Base-by-base conservation (phyloP, 92 coral and sea anemone species). In the Palythoa caribaeorum region DNA sequence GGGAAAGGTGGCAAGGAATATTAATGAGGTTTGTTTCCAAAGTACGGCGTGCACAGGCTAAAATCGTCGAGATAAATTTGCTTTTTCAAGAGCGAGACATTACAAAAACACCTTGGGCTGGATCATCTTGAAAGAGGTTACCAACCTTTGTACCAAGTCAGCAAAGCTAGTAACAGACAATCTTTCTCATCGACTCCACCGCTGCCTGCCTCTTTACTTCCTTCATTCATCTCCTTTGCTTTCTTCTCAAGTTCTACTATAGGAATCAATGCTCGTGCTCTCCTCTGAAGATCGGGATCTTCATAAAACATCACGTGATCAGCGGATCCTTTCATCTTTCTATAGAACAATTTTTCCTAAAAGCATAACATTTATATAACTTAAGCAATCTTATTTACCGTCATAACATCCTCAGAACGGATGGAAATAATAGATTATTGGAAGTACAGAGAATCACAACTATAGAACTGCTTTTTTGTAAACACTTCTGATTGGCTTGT, bases 71-170 rank as follows among this genome's bases (percentile, higher is more conserved):
- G 16, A 14, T 12, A 10, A 3, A 16, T 36, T 12, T 38, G 14
- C 10, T 36, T 21, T 9, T 66, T n/a, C 72, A 11, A n/a, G 1
- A 28, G 5, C 7, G 14, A 28, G 28, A 28, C 28, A 28, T 28
- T 28, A 28, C 28, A 28, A 28, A 28, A 28, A 28, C 28, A 28
- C 28, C 28, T 28, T 28, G 28, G 28, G 28, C 28, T 0, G 17
- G 21, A 14, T 3, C 60, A 47, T 50, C 62, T 51, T 2, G 39
- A 55, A 77, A 77, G 35, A 28, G 11, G 13, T 53, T 54, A 21
- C 83, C 21, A 53, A 77, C 95, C 91, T 92, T 94, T 96, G 93
- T 94, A 97, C 99, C 99, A 97, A 21, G 93, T 83, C 38, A 91
- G 78, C 71, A 97, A 84, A 7, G 89, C 96, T 47, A 94, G 83